These are phyloP conservation scores for Dryococelus australis DNA, from an alignment of 2,888 invertebrate genomes.

Conservation along the genomic window DNA sequence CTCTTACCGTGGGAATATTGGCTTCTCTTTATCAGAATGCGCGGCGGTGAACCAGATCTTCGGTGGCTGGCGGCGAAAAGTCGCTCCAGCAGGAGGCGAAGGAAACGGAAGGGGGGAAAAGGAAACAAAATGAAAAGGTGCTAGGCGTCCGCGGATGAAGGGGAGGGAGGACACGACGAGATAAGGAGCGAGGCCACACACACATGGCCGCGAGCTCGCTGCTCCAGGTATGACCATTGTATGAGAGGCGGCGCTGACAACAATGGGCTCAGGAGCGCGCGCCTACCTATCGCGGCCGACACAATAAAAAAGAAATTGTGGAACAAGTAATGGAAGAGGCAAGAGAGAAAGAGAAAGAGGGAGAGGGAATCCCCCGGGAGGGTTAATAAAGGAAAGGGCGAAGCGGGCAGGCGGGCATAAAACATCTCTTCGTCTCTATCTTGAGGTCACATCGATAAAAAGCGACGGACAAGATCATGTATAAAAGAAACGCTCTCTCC, in stretches of 20 bases:
- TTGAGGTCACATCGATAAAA: conserved; percentile 16
- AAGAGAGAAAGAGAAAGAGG: background rate
- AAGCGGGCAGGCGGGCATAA: background rate
- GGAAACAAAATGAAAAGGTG: background rate
- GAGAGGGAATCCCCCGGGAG: background rate
- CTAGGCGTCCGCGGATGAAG: background rate
- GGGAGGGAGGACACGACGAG: background rate
- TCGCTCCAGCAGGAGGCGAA: background rate
- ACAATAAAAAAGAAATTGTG: background rate
- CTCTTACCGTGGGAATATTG: too few species aligned
- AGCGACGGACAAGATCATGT: background rate
- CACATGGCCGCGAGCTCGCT: background rate
- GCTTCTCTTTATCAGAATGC: too few species aligned
- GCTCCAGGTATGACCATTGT: background rate
- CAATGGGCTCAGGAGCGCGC: background rate
- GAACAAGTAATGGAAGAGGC: conserved; percentile 3
- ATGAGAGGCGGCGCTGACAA: background rate
- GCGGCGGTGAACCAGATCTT: background rate
- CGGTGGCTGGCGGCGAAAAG: background rate
- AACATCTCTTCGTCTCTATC: conserved; percentile 16
- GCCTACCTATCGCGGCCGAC: background rate
- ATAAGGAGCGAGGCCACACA: background rate
- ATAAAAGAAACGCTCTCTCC: background rate
- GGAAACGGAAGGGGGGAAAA: background rate
- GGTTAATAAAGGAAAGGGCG: background rate